Conservation (phyloP, 2,113 vertebrate genomes). For the Esox niger region DNA sequence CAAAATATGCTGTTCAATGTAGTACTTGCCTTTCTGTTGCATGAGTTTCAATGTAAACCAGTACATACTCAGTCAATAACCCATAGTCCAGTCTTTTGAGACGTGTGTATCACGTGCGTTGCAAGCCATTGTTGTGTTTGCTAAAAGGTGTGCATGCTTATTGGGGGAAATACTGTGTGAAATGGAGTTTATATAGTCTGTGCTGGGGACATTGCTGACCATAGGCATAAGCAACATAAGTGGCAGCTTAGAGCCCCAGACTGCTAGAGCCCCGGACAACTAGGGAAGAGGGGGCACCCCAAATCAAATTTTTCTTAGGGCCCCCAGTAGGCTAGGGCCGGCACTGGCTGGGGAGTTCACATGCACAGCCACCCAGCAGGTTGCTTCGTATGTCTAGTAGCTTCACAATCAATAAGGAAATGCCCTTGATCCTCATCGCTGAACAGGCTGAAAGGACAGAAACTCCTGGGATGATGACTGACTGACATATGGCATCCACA, state of each 20-base stretch:
- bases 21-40: constrained; percentile 31
- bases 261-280: too few relatives aligned
- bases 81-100: constrained; percentile 14
- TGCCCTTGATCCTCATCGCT: background rate
- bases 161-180: background rate
- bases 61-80: constrained; percentile 16
- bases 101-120: constrained; percentile 22
- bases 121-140: constrained; percentile 18
- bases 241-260: too few relatives aligned
- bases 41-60: constrained; percentile 30
- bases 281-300: too few relatives aligned
- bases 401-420: background rate
- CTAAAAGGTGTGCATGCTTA: constrained; percentile 42
- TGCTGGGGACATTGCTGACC: too few relatives aligned
- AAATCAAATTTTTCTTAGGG: too few relatives aligned
- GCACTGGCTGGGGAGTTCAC: constrained; percentile 9
- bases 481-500: background rate
- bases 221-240: too few relatives aligned
- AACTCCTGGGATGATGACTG: too few relatives aligned
- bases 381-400: background rate
- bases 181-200: background rate
- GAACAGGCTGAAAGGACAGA: too few relatives aligned
- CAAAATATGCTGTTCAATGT: constrained; percentile 18
- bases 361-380: background rate
- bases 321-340: too few relatives aligned